Evolutionary conservation across 2,113 vertebrate species (phyloP).

Genomic region (Crotalus helleri): DNA sequence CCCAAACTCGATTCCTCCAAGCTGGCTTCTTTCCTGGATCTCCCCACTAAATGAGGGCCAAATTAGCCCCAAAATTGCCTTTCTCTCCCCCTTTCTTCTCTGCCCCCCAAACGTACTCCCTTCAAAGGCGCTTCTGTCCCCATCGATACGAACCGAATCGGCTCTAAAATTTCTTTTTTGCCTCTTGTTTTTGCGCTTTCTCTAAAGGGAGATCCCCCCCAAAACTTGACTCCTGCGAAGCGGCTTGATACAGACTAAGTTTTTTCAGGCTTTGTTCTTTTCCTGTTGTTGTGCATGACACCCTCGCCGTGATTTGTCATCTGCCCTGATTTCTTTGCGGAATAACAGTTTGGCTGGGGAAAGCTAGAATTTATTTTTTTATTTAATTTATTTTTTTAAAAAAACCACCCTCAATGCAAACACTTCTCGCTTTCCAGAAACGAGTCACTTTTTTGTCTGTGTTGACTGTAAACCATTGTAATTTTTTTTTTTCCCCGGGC

Average conservation of each 20-base stretch:
- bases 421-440: too few relatives aligned
- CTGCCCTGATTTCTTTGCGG: background rate
- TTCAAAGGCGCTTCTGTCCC: background rate
- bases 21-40: background rate
- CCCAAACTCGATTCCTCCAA: background rate
- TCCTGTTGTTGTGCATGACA: background rate
- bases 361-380: background rate
- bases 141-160: background rate
- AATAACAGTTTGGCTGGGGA: too few relatives aligned
- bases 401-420: background rate
- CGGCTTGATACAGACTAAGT: background rate
- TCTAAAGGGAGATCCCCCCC: background rate
- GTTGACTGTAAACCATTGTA: slow-evolving; percentile 11
- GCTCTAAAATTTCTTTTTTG: background rate
- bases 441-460: background rate
- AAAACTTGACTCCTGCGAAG: background rate
- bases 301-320: background rate
- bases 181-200: background rate
- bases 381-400: too few relatives aligned
- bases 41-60: background rate
- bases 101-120: background rate
- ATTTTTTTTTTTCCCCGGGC: background rate
- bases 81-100: background rate
- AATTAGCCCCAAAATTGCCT: background rate
- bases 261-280: background rate